Base-by-base conservation (phyloP, 2,113 vertebrate species). In the Megalops atlanticus region DNA sequence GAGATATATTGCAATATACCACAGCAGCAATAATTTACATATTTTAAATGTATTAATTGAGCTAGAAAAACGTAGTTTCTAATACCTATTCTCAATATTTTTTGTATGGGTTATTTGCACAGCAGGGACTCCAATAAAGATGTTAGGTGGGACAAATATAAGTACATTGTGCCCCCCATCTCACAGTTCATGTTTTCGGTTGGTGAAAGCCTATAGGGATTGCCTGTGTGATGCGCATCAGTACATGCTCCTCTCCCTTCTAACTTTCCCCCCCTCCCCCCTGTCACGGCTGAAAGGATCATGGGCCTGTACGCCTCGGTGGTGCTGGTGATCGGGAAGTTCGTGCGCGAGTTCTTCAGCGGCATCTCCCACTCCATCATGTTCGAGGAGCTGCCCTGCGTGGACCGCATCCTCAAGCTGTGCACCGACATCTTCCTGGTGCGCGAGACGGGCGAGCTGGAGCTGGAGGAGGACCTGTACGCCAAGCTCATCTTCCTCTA, bases 351-450 rank as follows among this genome's bases (percentile, higher is more conserved):
- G 80, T 98, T 98, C 91, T 98, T 98, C 93, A 98, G 97, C 2
- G 97, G 97, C 1, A 97, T 98, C 85, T 97, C 96, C 47, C 97
- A 97, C 88, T 96, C 96, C 84, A 98, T 98, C 86, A 98, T 98
- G 97, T 98, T 98, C 79, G 97, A 98, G 85, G 97, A 98, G 86
- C 94, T 98, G 2, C 97, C 96, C 1, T 96, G 96, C 0, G 97
- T 97, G 15, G 90, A 93, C 85, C 89, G 92, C 39, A 92, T 92
- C 87, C 89, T 92, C 76, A 93, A 93, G 75, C 83, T 98, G 75
- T 98, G 97, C 87, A 98, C 97, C 1, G 97, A 98, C 90, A 96
- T 98, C 92, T 98, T 98, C 93, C 92, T 98, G 86, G 97, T 98
- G 75, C 91, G 97, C 84, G 97, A 98, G 91, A 97, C 96, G 2